Percentiles rank a stretch among this genome's conserved stretches.
Conservation (phyloP, 2,888 invertebrate species). For the Ochropleura leucogaster region DNA sequence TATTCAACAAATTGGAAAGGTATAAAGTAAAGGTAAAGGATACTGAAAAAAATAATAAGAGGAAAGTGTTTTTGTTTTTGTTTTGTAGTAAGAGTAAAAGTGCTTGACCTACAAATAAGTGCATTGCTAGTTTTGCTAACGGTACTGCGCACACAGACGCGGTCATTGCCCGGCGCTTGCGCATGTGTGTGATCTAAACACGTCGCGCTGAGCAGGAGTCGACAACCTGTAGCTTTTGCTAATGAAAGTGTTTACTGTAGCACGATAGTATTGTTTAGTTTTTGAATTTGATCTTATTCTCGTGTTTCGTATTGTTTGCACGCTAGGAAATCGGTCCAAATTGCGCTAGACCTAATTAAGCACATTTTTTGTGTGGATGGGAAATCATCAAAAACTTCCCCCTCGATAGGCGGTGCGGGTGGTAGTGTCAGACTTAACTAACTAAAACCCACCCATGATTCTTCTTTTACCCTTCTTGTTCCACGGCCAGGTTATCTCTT, state of each 20-base stretch:
- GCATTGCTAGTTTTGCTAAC: conserved; percentile 79
- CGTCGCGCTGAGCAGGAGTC: conserved; percentile 74
- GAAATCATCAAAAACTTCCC: too few relatives aligned
- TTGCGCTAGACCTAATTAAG: neutral
- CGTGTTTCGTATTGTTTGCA: too few relatives aligned
- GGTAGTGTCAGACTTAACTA: too few relatives aligned
- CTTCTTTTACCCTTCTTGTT: too few relatives aligned
- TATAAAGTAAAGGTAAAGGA: too few relatives aligned
- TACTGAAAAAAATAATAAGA: conserved; percentile 36
- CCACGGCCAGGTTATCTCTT: too few relatives aligned
- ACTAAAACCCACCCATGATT: too few relatives aligned
- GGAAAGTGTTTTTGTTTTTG: conserved; percentile 61
- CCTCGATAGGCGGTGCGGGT: too few relatives aligned
- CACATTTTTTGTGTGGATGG: too few relatives aligned
- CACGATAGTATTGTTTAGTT: neutral
- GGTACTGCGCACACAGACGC: conserved; percentile 81
- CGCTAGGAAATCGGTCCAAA: neutral
- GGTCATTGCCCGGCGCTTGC: conserved; percentile 68
- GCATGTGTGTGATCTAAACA: conserved; percentile 66
- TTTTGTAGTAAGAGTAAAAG: conserved; percentile 67
- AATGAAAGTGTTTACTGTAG: conserved; percentile 35
- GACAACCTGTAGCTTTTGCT: conserved; percentile 65
- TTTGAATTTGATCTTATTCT: neutral
- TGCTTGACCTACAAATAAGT: conserved; percentile 75
- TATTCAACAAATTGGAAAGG: conserved; percentile 51